Percentiles rank a stretch among this genome's conserved stretches.
Conservation (phyloP, 2,113 vertebrate species). For the Salvator merianae region DNA sequence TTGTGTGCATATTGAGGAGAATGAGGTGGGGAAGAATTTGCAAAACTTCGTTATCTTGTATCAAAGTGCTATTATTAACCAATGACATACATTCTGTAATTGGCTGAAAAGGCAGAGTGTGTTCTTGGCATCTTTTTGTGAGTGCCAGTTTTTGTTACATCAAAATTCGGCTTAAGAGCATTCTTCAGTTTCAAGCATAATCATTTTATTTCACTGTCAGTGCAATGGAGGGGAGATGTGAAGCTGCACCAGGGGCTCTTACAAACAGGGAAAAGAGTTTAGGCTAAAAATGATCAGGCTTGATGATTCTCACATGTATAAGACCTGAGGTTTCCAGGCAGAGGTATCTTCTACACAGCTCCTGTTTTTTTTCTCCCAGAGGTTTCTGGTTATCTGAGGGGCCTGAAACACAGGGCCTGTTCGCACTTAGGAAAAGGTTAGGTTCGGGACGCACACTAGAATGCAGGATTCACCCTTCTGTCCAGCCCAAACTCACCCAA, state of each 20-base stretch:
- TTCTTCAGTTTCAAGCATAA: neutral
- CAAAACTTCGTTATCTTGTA: conserved; percentile 24
- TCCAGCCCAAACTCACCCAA: no score
- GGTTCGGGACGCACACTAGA: no score
- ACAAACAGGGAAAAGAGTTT: neutral
- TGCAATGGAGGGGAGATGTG: neutral
- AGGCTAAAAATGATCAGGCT: neutral
- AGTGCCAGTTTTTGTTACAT: neutral
- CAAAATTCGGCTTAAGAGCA: neutral
- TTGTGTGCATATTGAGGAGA: neutral
- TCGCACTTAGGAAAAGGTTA: no score
- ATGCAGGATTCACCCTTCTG: no score
- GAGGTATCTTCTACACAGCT: neutral
- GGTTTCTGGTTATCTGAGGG: no score
- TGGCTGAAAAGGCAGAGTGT: conserved; percentile 14
- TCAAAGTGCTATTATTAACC: neutral
- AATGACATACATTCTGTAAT: conserved; percentile 2
- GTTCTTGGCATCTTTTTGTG: neutral
- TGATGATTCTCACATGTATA: neutral
- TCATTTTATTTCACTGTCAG: conserved; percentile 12
- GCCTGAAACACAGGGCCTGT: no score
- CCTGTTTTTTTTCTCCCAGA: neutral
- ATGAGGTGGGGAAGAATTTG: neutral
- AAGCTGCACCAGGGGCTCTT: neutral
- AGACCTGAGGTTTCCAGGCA: neutral